Conservation (phyloP, 2,797 vertebrate species). For the Echeneis naucrates region DNA sequence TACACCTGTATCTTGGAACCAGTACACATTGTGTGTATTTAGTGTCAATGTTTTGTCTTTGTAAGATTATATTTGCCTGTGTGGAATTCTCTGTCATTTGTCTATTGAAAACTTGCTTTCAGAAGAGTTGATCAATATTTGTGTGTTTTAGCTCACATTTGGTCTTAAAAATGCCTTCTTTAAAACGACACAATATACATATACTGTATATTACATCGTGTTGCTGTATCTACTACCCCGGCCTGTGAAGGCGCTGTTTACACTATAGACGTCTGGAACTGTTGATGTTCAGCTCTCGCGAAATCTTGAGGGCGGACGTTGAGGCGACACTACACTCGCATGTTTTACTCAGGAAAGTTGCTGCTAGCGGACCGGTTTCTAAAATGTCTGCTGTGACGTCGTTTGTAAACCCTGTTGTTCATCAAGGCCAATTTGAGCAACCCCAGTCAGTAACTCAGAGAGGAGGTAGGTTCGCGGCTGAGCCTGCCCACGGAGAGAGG, state of each 20-base stretch:
- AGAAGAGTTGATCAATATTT: too few relatives aligned
- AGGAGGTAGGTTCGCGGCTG: slow-evolving; percentile 15
- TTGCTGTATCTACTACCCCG: too few relatives aligned
- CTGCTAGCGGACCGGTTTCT: not conserved
- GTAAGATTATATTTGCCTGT: too few relatives aligned
- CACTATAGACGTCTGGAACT: not conserved
- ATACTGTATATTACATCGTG: too few relatives aligned
- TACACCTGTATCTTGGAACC: too few relatives aligned
- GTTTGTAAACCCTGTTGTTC: slow-evolving; percentile 21
- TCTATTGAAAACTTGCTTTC: too few relatives aligned
- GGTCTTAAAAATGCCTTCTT: too few relatives aligned
- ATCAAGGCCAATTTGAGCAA: slow-evolving; percentile 52
- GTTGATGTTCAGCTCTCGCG: not conserved
- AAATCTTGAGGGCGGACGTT: not conserved
- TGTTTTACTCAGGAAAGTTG: slow-evolving; percentile 48
- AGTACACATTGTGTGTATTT: too few relatives aligned
- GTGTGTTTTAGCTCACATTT: too few relatives aligned
- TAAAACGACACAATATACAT: too few relatives aligned
- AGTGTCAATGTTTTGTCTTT: too few relatives aligned
- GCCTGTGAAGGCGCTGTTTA: not conserved
- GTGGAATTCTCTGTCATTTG: too few relatives aligned
- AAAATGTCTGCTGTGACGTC: slow-evolving; percentile 69
- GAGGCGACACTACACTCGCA: not conserved
- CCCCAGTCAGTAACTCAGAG: slow-evolving; percentile 22
- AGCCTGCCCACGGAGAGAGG: slow-evolving; percentile 12